These are phyloP conservation scores for Tenualosa ilisha DNA, from an alignment of 2,797 vertebrate genomes.

Conservation along the genomic window DNA sequence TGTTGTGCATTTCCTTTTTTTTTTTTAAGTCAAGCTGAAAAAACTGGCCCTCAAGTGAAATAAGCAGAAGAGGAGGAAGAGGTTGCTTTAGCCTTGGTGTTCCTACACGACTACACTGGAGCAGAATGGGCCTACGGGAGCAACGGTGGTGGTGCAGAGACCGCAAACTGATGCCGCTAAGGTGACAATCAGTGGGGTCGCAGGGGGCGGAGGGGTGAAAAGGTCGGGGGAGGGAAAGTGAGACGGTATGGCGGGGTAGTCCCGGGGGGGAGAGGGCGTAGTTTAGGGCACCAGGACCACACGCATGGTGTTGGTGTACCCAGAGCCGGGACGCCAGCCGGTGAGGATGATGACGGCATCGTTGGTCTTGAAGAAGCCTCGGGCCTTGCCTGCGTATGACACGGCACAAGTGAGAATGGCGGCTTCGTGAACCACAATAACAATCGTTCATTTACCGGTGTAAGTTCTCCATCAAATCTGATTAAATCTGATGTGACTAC, in stretches of 20 bases:
- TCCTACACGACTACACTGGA: background rate
- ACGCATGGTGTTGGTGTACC: conserved; percentile 99
- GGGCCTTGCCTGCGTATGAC: conserved; percentile 82
- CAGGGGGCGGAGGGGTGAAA: background rate
- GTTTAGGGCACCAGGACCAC: conserved; percentile 88
- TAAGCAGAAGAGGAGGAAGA: background rate
- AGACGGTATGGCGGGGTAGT: background rate
- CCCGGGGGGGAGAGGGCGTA: conserved; percentile 35
- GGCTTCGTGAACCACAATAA: too few relatives aligned
- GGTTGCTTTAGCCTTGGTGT: background rate
- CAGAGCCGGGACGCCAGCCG: conserved; percentile 95
- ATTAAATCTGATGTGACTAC: too few relatives aligned
- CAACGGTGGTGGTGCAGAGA: background rate
- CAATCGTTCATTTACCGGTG: too few relatives aligned
- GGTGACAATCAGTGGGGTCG: background rate
- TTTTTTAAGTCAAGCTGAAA: background rate
- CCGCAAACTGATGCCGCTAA: background rate
- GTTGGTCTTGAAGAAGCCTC: conserved; percentile 92
- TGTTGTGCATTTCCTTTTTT: background rate
- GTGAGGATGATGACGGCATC: conserved; percentile 93
- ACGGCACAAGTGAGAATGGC: background rate
- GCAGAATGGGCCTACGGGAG: background rate
- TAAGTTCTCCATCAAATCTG: too few relatives aligned
- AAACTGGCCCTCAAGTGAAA: background rate
- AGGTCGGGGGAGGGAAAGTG: background rate